Evolutionary conservation across 2,888 invertebrate genomes (phyloP).

Genomic region (Galeruca laticollis): DNA sequence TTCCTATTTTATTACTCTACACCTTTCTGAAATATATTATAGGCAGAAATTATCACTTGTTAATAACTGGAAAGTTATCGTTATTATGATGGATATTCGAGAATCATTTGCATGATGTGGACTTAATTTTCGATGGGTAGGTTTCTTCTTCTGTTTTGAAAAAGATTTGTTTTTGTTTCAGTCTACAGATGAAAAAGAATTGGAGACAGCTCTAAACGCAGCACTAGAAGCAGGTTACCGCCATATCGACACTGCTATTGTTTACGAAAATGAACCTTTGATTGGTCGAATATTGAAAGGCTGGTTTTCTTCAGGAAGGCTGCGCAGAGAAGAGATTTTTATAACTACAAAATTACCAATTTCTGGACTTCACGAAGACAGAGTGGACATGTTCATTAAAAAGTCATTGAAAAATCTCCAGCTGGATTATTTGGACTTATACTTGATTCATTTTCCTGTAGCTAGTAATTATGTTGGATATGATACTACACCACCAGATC

Average conservation of each 20-base stretch:
- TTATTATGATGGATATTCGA: too few relatives aligned
- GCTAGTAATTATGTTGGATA: constrained; percentile 41
- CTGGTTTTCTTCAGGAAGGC: constrained; percentile 77
- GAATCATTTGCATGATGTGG: too few relatives aligned
- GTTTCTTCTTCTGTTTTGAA: too few relatives aligned
- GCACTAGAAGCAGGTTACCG: constrained; percentile 85
- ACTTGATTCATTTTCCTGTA: constrained; percentile 56
- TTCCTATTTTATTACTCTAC: too few relatives aligned
- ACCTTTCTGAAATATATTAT: too few relatives aligned
- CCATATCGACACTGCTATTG: constrained; percentile 85
- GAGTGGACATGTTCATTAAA: constrained; percentile 53
- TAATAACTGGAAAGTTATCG: too few relatives aligned
- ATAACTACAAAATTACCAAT: constrained; percentile 84
- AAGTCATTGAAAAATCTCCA: constrained; percentile 52
- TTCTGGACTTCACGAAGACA: constrained; percentile 61
- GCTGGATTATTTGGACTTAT: constrained; percentile 55
- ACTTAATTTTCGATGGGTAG: too few relatives aligned
- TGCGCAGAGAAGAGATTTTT: constrained; percentile 77
- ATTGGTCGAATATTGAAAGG: constrained; percentile 80
- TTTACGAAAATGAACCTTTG: constrained; percentile 81
- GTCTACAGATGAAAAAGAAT: constrained; percentile 74
- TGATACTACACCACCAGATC: constrained; percentile 24
- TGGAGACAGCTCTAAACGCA: constrained; percentile 75
- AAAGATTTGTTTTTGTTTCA: constrained; percentile 56
- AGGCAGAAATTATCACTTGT: too few relatives aligned